A percentile compares a stretch with the other conserved stretches of the same genome.
Evolutionary conservation across 1,140 invertebrate species (phyloP).

Genomic region (Coenobita brevimanus): DNA sequence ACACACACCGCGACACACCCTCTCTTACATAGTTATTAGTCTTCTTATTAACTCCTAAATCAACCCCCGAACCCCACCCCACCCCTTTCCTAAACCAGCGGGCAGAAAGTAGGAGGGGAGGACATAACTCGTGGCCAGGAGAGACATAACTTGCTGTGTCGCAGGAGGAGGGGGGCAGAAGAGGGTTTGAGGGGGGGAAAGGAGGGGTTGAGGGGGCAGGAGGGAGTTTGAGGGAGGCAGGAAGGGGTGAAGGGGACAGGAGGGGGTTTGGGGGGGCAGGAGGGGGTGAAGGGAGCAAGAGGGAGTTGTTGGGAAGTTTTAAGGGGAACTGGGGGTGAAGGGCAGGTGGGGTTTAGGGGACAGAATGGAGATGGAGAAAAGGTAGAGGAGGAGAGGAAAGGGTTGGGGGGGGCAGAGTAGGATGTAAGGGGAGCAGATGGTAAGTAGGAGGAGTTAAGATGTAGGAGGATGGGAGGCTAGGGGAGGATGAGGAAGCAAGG

Average conservation of each 20-base stretch:
- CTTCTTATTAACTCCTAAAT: conserved; percentile 44
- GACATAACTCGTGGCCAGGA: background rate
- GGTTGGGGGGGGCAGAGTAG: background rate
- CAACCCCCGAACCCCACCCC: too few relatives aligned
- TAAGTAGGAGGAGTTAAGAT: conserved; percentile 30
- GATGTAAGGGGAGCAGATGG: background rate
- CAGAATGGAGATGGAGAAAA: conserved; percentile 46
- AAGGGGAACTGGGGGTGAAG: too few relatives aligned
- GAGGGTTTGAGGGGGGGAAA: background rate
- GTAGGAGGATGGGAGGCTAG: conserved; percentile 5
- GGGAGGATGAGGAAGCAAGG: too few relatives aligned
- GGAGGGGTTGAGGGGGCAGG: background rate
- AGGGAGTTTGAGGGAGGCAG: conserved; percentile 13
- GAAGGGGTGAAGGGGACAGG: conserved; percentile 7
- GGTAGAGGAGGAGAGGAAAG: background rate
- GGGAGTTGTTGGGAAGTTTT: background rate
- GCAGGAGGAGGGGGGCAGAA: background rate
- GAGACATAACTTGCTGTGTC: background rate
- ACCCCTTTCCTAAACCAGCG: too few relatives aligned
- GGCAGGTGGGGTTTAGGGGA: conserved; percentile 34
- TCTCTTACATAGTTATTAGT: conserved; percentile 52
- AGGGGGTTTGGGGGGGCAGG: background rate
- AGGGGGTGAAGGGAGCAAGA: too few relatives aligned
- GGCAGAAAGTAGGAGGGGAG: background rate
- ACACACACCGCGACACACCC: conserved; percentile 18